Base-by-base conservation (phyloP, 1,140 invertebrate species). In the Venustaconcha ellipsiformis region DNA sequence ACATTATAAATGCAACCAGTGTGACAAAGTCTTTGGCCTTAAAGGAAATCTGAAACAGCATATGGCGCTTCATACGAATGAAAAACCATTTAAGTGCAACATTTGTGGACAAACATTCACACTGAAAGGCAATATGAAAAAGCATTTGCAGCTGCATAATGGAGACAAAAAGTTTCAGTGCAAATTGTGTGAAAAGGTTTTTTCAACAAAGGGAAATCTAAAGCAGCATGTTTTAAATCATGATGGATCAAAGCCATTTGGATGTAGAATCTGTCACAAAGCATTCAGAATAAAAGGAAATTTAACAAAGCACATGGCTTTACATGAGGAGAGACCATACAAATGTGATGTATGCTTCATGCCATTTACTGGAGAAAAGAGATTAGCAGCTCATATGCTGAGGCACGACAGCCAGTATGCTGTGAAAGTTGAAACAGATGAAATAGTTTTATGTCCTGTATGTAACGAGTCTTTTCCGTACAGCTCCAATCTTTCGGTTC, bases 201-300 rank as follows among this genome's bases (percentile, higher is more conserved):
- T 68, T 26, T 20, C 48, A 17, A 18, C 37, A 5, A 65, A 68
- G 15, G 23, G 65, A n/a, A 57, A 37, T 30, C 58, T 74, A 55
- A 23, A 60, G 37, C 55, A 58, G 48, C 72, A 74, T 26, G 59
- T 67, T 37, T 55, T 59, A 59, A 74, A 56, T 57, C 72, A 74
- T 67, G 70, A 60, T 56, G 26, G 63, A 57, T 20, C 15, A 14
- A 73, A 66, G 37, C 55, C 18, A 26, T 73, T 66, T 30, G 57
- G 58, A 26, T 57, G 64, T 67, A 66, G 37, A 48, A 48, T 48
- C 37, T 48, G 37, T 48, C 37, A 48, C 37, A 48, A 48, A 48
- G 8, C 37, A 48, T 48, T 48, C 37, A 48, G 37, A 48, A 48
- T 48, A 48, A 48, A 48, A 48, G 37, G 37, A 48, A 48, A 48